Evolutionary conservation across 1,140 invertebrate genomes (phyloP).

Genomic region (Dryas iulia): DNA sequence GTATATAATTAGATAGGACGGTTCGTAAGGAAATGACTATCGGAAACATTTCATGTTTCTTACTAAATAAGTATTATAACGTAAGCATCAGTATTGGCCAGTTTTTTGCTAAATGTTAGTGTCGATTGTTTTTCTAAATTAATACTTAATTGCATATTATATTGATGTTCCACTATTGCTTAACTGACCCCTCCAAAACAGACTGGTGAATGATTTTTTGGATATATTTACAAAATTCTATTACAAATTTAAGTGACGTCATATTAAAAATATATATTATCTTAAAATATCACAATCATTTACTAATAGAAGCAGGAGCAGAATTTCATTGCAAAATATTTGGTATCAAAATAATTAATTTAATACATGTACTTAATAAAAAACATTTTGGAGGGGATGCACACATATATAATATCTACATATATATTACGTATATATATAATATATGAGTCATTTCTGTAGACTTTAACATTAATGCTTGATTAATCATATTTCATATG

Average conservation of each 20-base stretch:
- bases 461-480: neutral
- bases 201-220: neutral
- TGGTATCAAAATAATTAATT: neutral
- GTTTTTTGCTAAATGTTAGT: neutral
- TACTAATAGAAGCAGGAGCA: no score
- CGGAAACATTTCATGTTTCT: neutral
- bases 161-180: neutral
- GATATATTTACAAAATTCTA: neutral
- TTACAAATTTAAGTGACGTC: neutral
- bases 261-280: neutral
- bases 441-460: neutral
- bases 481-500: neutral
- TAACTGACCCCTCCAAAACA: neutral
- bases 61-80: neutral
- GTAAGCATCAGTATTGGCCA: neutral
- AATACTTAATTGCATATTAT: neutral
- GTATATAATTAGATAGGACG: constrained; percentile 21
- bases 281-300: no score
- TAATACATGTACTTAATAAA: neutral
- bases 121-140: constrained; percentile 1
- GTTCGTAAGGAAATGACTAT: neutral
- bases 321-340: neutral
- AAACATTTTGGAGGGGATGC: neutral
- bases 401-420: neutral
- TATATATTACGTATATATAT: neutral